phyloP scores from a whole-genome alignment of 1,140 invertebrate genomes.

The Archivesica marissinica region DNA sequence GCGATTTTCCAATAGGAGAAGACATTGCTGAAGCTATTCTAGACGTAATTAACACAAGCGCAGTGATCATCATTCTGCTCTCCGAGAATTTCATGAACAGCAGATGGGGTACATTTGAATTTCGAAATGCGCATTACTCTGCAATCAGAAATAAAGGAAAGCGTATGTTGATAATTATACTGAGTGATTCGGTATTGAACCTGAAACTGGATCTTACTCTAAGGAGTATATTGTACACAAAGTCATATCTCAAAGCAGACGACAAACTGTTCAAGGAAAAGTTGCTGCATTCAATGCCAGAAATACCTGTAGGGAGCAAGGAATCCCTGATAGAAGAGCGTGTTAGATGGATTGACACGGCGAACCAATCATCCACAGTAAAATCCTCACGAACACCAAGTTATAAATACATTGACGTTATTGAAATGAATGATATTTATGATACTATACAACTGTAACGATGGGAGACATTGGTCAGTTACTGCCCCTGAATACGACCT shows the following conservation, averaged over 20 bases:
- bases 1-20: constrained; percentile 44
- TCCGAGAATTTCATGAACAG: constrained; percentile 22
- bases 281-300: constrained; percentile 28
- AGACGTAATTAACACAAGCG: constrained; percentile 20
- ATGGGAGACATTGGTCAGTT: too few species aligned
- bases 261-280: constrained; percentile 38
- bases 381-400: neutral
- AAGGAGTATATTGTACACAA: constrained; percentile 38
- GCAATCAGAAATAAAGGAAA: constrained; percentile 20
- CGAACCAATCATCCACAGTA: neutral
- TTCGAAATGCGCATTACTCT: constrained; percentile 15
- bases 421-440: neutral
- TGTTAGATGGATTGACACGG: neutral
- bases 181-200: neutral
- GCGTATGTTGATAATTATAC: constrained; percentile 5
- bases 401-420: neutral
- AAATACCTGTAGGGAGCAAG: neutral
- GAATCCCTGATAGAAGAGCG: too few species aligned
- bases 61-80: constrained; percentile 15
- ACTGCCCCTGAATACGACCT: too few species aligned
- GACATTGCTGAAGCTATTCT: constrained; percentile 51
- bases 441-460: neutral
- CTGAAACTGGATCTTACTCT: constrained; percentile 31
- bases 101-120: constrained; percentile 53
- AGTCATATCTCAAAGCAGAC: constrained; percentile 12